phyloP scores from a whole-genome alignment of 2,797 vertebrate genomes.

The Leptoclinus maculatus region DNA sequence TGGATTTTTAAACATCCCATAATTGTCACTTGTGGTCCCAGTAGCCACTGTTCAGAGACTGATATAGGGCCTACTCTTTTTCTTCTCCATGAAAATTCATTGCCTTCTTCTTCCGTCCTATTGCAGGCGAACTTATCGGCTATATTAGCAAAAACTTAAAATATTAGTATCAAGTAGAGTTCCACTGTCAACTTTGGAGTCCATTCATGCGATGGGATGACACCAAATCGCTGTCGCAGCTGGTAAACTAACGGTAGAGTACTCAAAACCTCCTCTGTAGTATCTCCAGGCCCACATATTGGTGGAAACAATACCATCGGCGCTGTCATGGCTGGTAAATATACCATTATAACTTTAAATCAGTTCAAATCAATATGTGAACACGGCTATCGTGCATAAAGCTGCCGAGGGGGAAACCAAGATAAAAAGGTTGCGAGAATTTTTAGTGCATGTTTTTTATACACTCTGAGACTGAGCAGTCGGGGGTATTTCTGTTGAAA shows the following conservation, averaged over 20 bases:
- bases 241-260: no score
- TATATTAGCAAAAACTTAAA: neutral
- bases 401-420: neutral
- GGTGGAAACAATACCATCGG: neutral
- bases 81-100: no score
- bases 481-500: conserved; percentile 4
- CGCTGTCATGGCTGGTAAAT: neutral
- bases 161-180: neutral
- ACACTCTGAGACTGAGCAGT: neutral
- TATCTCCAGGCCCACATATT: no score
- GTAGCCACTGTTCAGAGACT: neutral
- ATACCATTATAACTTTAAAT: neutral
- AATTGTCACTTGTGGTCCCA: neutral
- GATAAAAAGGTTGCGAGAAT: conserved; percentile 5
- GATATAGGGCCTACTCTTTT: no score
- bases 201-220: no score
- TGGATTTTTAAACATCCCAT: neutral
- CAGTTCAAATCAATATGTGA: conserved; percentile 3
- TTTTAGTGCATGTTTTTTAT: neutral
- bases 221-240: no score
- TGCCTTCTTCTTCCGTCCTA: no score
- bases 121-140: neutral
- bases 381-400: neutral
- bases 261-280: no score
- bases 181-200: neutral